Evolutionary conservation across 2,113 vertebrate species (phyloP).

Genomic region (Cinclus cinclus): DNA sequence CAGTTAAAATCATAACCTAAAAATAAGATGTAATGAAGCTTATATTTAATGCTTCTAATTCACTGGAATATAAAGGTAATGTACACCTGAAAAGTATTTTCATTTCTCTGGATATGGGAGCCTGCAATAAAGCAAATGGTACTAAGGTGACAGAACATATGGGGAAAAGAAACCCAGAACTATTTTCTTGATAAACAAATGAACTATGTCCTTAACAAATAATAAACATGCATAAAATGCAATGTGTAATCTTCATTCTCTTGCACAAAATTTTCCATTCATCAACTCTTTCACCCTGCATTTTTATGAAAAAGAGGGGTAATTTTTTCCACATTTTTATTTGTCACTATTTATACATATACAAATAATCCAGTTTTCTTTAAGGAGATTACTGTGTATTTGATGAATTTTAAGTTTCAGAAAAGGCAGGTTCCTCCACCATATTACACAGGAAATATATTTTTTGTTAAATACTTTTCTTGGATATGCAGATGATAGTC

Average conservation of each 20-base stretch:
- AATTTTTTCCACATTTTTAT: background rate
- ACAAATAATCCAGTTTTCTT: background rate
- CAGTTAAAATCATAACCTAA: background rate
- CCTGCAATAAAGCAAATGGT: background rate
- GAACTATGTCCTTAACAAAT: background rate
- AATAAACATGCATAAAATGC: background rate
- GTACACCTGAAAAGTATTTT: background rate
- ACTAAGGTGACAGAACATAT: background rate
- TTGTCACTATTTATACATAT: background rate
- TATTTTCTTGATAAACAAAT: background rate
- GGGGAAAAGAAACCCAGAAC: background rate
- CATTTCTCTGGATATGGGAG: background rate
- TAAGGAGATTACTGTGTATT: background rate
- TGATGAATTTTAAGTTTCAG: background rate
- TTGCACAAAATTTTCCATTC: background rate
- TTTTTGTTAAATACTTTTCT: background rate
- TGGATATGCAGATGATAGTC: background rate
- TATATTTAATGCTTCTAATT: background rate
- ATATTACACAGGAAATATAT: background rate
- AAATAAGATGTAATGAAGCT: background rate
- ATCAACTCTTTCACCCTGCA: background rate
- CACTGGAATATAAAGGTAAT: background rate
- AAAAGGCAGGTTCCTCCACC: background rate
- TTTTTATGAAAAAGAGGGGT: background rate
- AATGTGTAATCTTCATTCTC: background rate